Percentiles rank a stretch among this genome's conserved stretches.
Conservation (phyloP, 1,140 invertebrate species). For the Planococcus citri region DNA sequence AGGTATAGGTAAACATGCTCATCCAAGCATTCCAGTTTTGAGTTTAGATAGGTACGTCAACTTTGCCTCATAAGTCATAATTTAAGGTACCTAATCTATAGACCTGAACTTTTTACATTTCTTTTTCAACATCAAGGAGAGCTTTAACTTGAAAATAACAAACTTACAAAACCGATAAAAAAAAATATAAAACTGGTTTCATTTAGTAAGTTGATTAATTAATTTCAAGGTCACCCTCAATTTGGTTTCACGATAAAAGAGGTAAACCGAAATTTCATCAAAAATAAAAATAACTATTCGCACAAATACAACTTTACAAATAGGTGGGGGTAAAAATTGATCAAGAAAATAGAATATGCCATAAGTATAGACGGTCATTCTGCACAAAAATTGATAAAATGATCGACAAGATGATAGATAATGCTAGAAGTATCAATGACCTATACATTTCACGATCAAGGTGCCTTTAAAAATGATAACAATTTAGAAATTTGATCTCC, state of each 20-base stretch:
- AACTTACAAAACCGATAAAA: background rate
- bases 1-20: too few species aligned
- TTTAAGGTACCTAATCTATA: too few species aligned
- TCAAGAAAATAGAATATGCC: too few species aligned
- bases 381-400: too few species aligned
- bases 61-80: too few species aligned
- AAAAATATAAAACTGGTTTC: background rate
- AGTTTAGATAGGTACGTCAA: too few species aligned
- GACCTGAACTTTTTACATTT: too few species aligned
- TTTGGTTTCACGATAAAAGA: background rate
- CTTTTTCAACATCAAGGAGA: background rate
- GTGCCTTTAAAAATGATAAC: background rate
- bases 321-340: too few species aligned
- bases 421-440: background rate
- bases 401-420: too few species aligned
- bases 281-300: background rate
- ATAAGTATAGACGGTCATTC: too few species aligned
- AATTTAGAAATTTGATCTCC: background rate
- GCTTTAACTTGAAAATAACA: background rate
- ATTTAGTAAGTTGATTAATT: background rate
- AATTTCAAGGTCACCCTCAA: conserved; percentile 2
- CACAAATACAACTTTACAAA: too few species aligned
- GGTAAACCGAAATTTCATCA: background rate
- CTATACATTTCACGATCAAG: background rate
- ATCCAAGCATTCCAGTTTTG: too few species aligned